Conservation (phyloP, 2,113 vertebrate genomes). For the Aegypius monachus region DNA sequence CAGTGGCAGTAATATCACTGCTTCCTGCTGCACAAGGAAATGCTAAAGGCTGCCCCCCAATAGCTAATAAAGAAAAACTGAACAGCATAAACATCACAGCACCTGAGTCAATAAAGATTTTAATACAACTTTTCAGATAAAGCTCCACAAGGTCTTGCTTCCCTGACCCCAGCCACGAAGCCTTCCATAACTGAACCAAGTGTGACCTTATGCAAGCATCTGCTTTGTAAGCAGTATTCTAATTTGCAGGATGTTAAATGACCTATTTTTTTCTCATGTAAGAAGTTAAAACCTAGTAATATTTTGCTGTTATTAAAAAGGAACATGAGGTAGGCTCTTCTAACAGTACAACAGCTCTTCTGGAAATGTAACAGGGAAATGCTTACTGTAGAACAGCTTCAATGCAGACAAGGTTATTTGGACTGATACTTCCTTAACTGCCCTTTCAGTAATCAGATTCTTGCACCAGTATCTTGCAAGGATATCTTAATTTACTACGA, state of each 20-base stretch:
- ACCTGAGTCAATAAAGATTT: slow-evolving; percentile 65
- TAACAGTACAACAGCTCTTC: not conserved
- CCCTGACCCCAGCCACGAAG: not conserved
- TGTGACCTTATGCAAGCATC: not conserved
- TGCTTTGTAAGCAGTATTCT: slow-evolving; percentile 31
- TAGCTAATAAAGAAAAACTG: slow-evolving; percentile 15
- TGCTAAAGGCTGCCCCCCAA: not conserved
- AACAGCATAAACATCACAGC: slow-evolving; percentile 34
- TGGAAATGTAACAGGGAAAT: not conserved
- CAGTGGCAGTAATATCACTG: not conserved
- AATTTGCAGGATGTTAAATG: not conserved
- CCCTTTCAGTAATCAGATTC: not conserved
- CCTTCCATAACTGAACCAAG: slow-evolving; percentile 21
- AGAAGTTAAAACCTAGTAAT: not conserved
- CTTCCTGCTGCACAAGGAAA: not conserved
- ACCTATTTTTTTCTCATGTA: not conserved
- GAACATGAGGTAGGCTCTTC: not conserved
- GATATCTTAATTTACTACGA: not conserved
- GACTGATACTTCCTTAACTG: not conserved
- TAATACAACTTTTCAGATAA: slow-evolving; percentile 27
- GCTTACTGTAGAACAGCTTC: not conserved
- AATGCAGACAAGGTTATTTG: not conserved
- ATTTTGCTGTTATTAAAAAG: not conserved
- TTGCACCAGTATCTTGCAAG: not conserved
- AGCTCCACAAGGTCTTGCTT: slow-evolving; percentile 15